Evolutionary conservation across 2,113 vertebrate species (phyloP), one percentile per base, ranked within the genome.

Genomic region (Craseonycteris thonglongyai): DNA sequence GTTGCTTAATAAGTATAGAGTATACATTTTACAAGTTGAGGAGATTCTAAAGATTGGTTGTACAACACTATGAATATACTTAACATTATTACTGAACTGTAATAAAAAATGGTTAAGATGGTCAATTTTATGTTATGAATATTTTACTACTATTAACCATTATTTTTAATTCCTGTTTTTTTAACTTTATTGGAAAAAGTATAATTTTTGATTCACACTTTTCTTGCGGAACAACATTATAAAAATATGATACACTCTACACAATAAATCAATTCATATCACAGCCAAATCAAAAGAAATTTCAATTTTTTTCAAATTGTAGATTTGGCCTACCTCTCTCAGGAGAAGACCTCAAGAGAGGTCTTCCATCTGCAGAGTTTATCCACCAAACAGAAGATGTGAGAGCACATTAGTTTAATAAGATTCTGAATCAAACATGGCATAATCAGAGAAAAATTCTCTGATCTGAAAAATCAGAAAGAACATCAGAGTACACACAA

Each of bases 361-460:
- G 5, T 66, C 1, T 35, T 71, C 33, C 40, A 18, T 76, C 28
- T 85, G 16, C 16, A 59, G 28, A 30, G 7, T 5, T 93, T 66
- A 80, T 30, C 12, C 51, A 69, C 88, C 74, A 90, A 90, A 96
- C 12, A 30, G 3, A 91, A 87, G n/a, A 58, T 28, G 19, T 59
- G 45, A 75, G 24, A 42, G 33, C 42, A 66, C 26, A 51, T 93
- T 61, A 96, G 11, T 80, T 94, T 83, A 76, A 58, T 82, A 96
- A 56, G 45, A 72, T 28, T 78, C 38, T 71, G 45, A 8, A 85
- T 94, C 78, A 93, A 91, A 90, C 49, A 18, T 40, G 42, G 51
- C 28, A 86, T 89, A 85, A 95, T 95, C 92, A 97, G 61, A 49
- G 59, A 47, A 56, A 95, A 88, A 56, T 86, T 84, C 54, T 96